Evolutionary conservation across 1,140 invertebrate species (phyloP), one percentile per base, ranked within the genome.

Genomic region (Andrena cerasifolii): DNA sequence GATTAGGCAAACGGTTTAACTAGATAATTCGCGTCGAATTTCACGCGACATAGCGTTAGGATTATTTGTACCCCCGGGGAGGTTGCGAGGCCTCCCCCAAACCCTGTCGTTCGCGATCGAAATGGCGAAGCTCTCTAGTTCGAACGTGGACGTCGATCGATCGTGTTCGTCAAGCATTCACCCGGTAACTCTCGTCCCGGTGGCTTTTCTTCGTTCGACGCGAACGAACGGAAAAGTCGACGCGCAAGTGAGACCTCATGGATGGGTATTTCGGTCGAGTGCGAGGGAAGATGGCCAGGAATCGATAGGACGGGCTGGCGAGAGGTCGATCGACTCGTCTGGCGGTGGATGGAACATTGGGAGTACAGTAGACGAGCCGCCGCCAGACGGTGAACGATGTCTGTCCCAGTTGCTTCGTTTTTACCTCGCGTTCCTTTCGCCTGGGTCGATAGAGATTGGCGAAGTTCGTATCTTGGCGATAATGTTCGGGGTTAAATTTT

Each of bases 1-100:
- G 59, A 87, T 83, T 89, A 88, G 81, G 77, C 79, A 72, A 77
- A 84, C 67, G 65, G 61, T 65, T 73, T 87, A 83, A 83, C 62
- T 83, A 86, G 79, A 86, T 74, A 81, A 78, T 80, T 85, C 65
- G 66, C 72, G 73, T 85, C 63, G 70, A 78, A 24, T 68, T 83
- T 73, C 71, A 80, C 77, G 77, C 78, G 70, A 76, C 75, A 51
- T 85, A 80, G 80, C 66, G 65, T 86, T 85, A 82, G 71, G 36
- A 82, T 79, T 79, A 82, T 86, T 85, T 79, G 61, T 82, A 67
- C 36, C 26, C 43, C 33, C 16, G 24, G 36, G 45, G 16, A 26
- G 47, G 47, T 51, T 58, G 62, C 28, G 53, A 79, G 28, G 21
- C 8, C 65, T 45, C 66, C 45, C 4, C 10, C 36, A 10, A 40